Base-by-base conservation (phyloP, 2,888 invertebrate species). In the Cephalotes varians region DNA sequence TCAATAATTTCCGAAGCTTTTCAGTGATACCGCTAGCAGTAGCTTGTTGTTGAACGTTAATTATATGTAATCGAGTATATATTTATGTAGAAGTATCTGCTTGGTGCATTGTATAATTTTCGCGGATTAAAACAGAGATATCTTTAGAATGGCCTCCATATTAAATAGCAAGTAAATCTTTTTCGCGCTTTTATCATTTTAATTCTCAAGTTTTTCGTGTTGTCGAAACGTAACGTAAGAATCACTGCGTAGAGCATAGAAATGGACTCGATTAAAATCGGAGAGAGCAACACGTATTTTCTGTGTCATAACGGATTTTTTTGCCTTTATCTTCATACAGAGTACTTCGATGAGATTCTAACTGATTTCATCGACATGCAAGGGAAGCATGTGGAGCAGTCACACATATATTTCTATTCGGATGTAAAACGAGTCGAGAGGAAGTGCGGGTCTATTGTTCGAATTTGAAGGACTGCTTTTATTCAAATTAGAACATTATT, bases 1-100 rank as follows among this genome's bases (percentile, higher is more conserved):
- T 77, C 51, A 49, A 69, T 77, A 77, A 69, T 69, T n/a, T 10
- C 31, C 12, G 12, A 67, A 77, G 69, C 69, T 77, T 77, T 44
- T 40, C 69, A 25, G 12, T 9, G 3, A 5, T n/a, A 34, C 12
- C 40, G 28, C 4, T 9, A 3, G 25, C 12, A 34, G 21, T 5
- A 21, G n/a, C 21, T 40, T 40, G n/a, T 28, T 21, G 34, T 60
- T 6, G 34, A 9, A 51, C 2, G n/a, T 65, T 7, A 40, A 54
- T 77, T 40, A 67, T 40, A 67, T 44, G 2, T 54, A 77, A 67
- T 54, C 40, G 21, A 21, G 15, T 9, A 40, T 28, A n/a, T 54
- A 76, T 51, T 40, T 15, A 37, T 12, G 31, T 31, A 3, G 5
- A n/a, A 76, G 37, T 18, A 12, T 40, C 37, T 25, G 25, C 25